These are phyloP conservation scores for Aphelocoma californica DNA, from an alignment of 2,797 vertebrate species.

Conservation along the genomic window DNA sequence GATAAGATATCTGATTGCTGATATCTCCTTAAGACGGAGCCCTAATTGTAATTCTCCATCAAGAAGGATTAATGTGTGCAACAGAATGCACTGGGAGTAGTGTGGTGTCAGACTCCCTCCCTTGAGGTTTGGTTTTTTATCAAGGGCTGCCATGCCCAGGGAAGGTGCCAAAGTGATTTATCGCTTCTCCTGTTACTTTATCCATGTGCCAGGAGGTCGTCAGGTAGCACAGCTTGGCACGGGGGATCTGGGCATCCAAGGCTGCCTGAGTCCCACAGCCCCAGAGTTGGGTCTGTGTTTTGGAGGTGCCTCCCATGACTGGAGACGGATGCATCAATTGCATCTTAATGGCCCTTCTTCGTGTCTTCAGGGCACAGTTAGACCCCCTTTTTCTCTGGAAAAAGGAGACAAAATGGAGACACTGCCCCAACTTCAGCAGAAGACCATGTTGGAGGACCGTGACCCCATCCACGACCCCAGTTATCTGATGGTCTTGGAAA, in stretches of 20 bases:
- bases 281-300: accelerated
- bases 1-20: constrained; percentile 50
- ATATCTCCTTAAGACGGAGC: constrained; percentile 16
- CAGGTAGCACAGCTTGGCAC: background rate
- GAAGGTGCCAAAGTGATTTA: background rate
- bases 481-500: background rate
- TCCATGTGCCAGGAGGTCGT: background rate
- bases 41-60: constrained; percentile 42
- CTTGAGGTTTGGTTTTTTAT: background rate
- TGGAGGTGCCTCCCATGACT: background rate
- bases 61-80: background rate
- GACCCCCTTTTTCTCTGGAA: background rate
- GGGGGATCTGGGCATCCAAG: background rate
- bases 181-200: background rate
- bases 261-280: background rate
- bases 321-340: accelerated
- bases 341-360: background rate
- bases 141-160: background rate
- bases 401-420: background rate
- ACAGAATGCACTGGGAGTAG: background rate
- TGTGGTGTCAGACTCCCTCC: background rate
- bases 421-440: background rate
- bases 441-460: background rate
- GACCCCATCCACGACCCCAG: background rate
- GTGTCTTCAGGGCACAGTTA: background rate